Conservation (phyloP, 2,888 invertebrate genomes). For the Orchesella flavescens region DNA sequence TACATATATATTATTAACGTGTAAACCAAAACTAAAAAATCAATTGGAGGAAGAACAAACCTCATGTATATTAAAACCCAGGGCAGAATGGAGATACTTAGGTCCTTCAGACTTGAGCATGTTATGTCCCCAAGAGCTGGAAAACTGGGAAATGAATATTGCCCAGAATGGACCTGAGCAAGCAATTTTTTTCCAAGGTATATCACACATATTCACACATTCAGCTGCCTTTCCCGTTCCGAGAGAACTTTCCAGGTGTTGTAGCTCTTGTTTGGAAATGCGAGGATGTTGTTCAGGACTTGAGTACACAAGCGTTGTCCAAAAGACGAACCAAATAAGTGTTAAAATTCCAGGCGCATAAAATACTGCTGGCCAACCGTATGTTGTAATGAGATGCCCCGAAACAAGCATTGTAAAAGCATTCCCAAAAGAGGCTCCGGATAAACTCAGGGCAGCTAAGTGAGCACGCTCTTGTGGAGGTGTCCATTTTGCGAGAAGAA, state of each 20-base stretch:
- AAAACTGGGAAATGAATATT: constrained; percentile 86
- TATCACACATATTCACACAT: background rate
- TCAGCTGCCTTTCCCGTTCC: background rate
- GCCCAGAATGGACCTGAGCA: constrained; percentile 88
- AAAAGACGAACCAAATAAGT: constrained; percentile 86
- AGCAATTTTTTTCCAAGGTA: constrained; percentile 82
- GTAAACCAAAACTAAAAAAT: background rate
- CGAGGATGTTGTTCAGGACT: constrained; percentile 83
- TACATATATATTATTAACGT: background rate
- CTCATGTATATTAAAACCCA: constrained; percentile 85
- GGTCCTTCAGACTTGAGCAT: constrained; percentile 87
- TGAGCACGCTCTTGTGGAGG: constrained; percentile 60
- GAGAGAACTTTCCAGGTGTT: constrained; percentile 75
- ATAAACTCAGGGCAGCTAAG: constrained; percentile 76
- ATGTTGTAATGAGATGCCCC: constrained; percentile 86
- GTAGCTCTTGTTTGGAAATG: constrained; percentile 83
- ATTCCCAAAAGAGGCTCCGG: constrained; percentile 90
- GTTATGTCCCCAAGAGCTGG: constrained; percentile 89
- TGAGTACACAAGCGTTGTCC: constrained; percentile 84
- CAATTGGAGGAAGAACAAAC: constrained; percentile 73
- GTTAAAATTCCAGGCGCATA: constrained; percentile 87
- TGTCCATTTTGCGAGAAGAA: constrained; percentile 63
- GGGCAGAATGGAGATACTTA: constrained; percentile 87
- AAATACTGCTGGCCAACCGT: constrained; percentile 91
- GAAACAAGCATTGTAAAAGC: constrained; percentile 88